Conservation (phyloP, 2,888 invertebrate species). For the Acanthosoma haemorrhoidale region DNA sequence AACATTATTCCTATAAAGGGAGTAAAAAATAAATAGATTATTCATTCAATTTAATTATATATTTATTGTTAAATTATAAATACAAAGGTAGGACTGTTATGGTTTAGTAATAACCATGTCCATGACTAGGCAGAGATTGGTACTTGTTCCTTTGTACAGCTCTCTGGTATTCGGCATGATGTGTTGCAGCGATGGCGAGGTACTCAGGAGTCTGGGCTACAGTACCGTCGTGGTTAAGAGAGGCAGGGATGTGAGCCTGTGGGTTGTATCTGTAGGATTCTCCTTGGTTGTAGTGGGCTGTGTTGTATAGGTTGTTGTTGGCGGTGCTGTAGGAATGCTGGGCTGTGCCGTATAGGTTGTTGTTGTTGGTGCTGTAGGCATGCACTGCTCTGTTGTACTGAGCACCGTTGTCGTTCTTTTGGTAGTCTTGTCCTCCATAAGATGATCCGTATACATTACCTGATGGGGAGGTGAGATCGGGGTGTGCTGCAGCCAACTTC, state of each 20-base stretch:
- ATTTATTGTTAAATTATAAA: not conserved
- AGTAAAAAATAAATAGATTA: too few relatives aligned
- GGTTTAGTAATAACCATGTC: not conserved
- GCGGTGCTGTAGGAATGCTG: not conserved
- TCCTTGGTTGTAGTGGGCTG: not conserved
- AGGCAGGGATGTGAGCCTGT: conserved; percentile 15
- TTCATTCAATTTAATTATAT: too few relatives aligned
- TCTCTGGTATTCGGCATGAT: conserved; percentile 16
- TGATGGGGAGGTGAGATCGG: not conserved
- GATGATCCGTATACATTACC: conserved; percentile 43
- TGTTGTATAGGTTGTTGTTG: too few relatives aligned
- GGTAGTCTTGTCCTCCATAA: too few relatives aligned
- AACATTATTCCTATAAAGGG: too few relatives aligned
- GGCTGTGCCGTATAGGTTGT: too few relatives aligned
- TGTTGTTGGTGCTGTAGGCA: too few relatives aligned
- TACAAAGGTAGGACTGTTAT: not conserved
- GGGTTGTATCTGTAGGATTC: too few relatives aligned
- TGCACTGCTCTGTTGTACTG: too few relatives aligned
- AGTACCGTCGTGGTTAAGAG: conserved; percentile 33
- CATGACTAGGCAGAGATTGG: not conserved
- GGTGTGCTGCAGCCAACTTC: not conserved
- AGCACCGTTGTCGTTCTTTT: too few relatives aligned
- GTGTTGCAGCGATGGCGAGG: conserved; percentile 28
- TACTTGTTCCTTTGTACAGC: not conserved
- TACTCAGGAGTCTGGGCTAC: conserved; percentile 32